Evolutionary conservation across 2,888 invertebrate species (phyloP).

Genomic region (Laothoe populi): DNA sequence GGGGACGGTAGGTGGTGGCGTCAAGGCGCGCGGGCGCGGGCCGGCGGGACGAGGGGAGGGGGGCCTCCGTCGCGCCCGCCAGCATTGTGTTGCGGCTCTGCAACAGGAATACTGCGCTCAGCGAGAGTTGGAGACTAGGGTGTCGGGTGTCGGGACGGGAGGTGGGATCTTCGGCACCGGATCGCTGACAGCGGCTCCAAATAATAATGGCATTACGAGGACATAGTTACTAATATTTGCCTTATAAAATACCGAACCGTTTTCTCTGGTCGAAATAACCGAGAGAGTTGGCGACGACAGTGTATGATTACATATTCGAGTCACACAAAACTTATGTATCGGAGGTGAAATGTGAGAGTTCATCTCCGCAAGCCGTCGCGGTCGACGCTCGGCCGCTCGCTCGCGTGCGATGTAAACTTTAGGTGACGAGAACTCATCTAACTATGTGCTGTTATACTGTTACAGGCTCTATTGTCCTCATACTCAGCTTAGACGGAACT

Average conservation of each 20-base stretch:
- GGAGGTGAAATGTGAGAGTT: not conserved
- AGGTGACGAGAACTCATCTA: not conserved
- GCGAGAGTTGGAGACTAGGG: conserved; percentile 46
- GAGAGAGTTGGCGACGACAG: not conserved
- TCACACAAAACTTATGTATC: not conserved
- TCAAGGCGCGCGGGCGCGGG: conserved; percentile 51
- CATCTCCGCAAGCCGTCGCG: not conserved
- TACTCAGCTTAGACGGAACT: not conserved
- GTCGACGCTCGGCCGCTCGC: not conserved
- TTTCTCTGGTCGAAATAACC: no score
- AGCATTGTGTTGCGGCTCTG: conserved; percentile 81
- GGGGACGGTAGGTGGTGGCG: conserved; percentile 75
- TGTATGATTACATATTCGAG: not conserved
- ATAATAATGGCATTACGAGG: not conserved
- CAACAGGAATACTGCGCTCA: conserved; percentile 79
- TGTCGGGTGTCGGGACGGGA: conserved; percentile 35
- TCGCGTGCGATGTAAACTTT: not conserved
- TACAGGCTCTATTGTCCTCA: not conserved
- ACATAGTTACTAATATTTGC: no score
- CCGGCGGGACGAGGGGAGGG: conserved; percentile 38
- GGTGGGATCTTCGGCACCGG: conserved; percentile 28
- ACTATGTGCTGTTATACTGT: not conserved
- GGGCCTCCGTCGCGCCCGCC: conserved; percentile 45
- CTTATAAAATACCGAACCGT: no score
- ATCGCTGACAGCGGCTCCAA: not conserved